A percentile compares a stretch with the other conserved stretches of the same genome.
Conservation (phyloP, 1,140 invertebrate genomes). For the Calephelis virginiensis region DNA sequence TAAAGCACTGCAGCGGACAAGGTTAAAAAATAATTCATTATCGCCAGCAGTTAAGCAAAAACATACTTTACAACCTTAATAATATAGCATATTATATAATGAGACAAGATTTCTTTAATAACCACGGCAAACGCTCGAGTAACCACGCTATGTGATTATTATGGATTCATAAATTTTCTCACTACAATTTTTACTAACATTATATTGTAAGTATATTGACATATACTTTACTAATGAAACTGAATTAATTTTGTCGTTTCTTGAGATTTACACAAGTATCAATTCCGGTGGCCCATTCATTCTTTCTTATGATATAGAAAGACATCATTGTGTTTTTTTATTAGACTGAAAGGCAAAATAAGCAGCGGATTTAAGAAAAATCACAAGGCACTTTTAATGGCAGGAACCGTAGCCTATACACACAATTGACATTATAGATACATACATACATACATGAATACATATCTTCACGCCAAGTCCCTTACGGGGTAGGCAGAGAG, state of each 20-base stretch:
- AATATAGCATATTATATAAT: neutral
- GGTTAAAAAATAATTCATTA: conserved; percentile 18
- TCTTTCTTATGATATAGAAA: too few relatives aligned
- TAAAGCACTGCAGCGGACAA: conserved; percentile 12
- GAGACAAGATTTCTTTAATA: neutral
- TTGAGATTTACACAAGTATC: neutral
- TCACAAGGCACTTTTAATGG: too few relatives aligned
- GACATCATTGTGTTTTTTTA: too few relatives aligned
- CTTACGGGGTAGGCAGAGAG: too few relatives aligned
- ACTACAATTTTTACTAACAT: neutral
- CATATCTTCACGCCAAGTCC: too few relatives aligned
- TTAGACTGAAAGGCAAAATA: too few relatives aligned
- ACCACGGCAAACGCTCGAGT: conserved; percentile 7
- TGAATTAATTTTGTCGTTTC: neutral
- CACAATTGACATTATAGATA: too few relatives aligned
- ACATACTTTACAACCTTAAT: neutral
- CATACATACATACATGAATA: too few relatives aligned
- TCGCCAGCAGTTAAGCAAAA: neutral
- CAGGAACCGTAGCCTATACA: too few relatives aligned
- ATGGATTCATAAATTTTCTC: neutral
- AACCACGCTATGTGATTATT: conserved; percentile 10
- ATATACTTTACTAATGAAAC: neutral
- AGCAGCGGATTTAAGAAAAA: too few relatives aligned
- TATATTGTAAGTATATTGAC: neutral
- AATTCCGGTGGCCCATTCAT: neutral